Evolutionary conservation across 1,140 invertebrate species (phyloP).

Genomic region (Trialeurodes vaporariorum): DNA sequence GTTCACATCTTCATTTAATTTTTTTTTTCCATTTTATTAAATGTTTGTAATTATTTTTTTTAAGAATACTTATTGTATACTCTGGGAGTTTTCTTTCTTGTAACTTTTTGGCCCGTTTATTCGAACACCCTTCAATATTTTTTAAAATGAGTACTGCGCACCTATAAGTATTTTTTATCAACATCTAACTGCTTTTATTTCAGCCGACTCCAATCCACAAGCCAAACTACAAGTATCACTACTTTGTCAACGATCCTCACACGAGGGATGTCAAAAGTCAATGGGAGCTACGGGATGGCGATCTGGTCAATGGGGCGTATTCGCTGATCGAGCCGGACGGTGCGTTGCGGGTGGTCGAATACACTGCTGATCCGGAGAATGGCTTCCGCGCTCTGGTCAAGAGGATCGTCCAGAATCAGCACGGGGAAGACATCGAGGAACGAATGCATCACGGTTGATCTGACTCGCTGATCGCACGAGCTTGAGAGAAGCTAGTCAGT

Average conservation of each 20-base stretch:
- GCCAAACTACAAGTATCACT: constrained; percentile 39
- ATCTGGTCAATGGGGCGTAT: constrained; percentile 41
- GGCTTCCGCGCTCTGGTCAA: constrained; percentile 37
- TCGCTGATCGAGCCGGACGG: constrained; percentile 38
- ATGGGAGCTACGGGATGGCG: constrained; percentile 38
- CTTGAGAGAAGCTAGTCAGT: no score
- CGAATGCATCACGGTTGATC: background rate
- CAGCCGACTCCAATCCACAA: background rate
- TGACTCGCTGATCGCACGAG: no score
- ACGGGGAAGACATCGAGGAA: constrained; percentile 11
- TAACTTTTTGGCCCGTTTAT: no score
- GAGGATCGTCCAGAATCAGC: constrained; percentile 8
- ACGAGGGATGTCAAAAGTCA: constrained; percentile 41
- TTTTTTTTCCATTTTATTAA: no score
- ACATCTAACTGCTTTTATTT: no score
- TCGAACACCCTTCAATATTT: no score
- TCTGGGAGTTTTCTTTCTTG: no score
- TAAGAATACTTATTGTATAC: no score
- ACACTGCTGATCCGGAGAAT: constrained; percentile 36
- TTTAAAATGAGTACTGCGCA: no score
- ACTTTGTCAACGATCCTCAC: constrained; percentile 42
- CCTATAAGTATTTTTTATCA: no score
- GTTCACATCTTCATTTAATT: no score
- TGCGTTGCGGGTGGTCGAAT: constrained; percentile 36
- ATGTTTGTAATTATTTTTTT: no score